Conservation (phyloP, 1,140 invertebrate genomes). For the Batillaria attramentaria region DNA sequence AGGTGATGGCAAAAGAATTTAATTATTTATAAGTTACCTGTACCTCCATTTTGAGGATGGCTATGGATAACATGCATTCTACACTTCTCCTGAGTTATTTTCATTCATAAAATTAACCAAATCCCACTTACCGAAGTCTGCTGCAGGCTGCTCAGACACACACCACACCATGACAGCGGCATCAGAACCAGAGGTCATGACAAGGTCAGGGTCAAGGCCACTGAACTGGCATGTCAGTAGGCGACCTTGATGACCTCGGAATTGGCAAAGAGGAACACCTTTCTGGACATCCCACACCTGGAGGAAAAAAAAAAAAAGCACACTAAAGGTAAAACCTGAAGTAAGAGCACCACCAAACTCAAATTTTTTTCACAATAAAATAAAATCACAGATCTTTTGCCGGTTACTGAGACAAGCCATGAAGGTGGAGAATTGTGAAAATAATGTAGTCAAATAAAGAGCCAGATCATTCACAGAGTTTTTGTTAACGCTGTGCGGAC, state of each 20-base stretch:
- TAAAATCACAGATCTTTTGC: no score
- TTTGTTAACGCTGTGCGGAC: no score
- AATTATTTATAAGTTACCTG: neutral
- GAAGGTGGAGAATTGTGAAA: no score
- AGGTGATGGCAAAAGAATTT: neutral
- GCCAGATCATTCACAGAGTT: no score
- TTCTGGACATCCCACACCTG: slow-evolving; percentile 82
- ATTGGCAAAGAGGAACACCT: slow-evolving; percentile 75
- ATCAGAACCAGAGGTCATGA: slow-evolving; percentile 78
- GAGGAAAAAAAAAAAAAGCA: neutral
- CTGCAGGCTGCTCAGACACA: slow-evolving; percentile 61
- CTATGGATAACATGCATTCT: neutral
- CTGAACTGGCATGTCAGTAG: slow-evolving; percentile 79
- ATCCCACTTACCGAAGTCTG: slow-evolving; percentile 3
- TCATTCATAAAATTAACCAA: neutral
- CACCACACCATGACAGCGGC: slow-evolving; percentile 78
- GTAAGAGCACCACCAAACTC: no score
- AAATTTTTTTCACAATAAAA: no score
- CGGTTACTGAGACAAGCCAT: no score
- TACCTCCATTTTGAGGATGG: neutral
- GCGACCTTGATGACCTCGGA: slow-evolving; percentile 72
- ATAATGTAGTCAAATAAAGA: no score
- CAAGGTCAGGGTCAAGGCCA: slow-evolving; percentile 76
- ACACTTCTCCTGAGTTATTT: neutral
- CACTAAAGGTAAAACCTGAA: no score